Percentiles rank a stretch among this genome's conserved stretches.
Evolutionary conservation across 2,113 vertebrate species (phyloP).

Genomic region (Phrynocephalus versicolor): DNA sequence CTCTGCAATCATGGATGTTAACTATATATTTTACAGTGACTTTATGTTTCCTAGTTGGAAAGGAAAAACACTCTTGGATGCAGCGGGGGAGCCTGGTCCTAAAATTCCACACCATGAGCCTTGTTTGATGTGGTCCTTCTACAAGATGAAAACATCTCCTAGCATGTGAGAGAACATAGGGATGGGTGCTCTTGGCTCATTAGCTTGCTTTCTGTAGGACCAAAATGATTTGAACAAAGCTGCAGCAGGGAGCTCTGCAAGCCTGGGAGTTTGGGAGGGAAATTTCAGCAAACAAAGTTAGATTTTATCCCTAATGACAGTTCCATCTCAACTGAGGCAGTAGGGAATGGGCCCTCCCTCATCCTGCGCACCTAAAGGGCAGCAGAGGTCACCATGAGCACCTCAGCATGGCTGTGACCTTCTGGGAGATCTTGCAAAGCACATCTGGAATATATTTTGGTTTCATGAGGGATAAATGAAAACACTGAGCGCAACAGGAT

Average conservation of each 20-base stretch:
- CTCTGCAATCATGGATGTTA: background rate
- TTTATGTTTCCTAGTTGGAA: background rate
- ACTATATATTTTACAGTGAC: background rate
- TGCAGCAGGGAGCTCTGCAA: background rate
- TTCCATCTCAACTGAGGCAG: background rate
- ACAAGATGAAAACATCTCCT: slow-evolving; percentile 2
- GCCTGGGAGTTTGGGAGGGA: background rate
- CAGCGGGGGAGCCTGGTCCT: background rate
- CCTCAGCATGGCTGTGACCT: slow-evolving; percentile 70
- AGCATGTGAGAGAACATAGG: background rate
- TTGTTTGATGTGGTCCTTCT: slow-evolving; percentile 4
- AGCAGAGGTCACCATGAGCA: slow-evolving; percentile 60
- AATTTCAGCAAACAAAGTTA: background rate
- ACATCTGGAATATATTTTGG: slow-evolving; percentile 76
- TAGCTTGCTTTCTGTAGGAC: background rate
- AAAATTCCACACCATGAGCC: background rate
- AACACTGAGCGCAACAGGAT: slow-evolving; percentile 62
- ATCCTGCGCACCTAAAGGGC: slow-evolving; percentile 60
- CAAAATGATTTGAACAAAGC: slow-evolving; percentile 11
- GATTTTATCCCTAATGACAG: slow-evolving; percentile 56
- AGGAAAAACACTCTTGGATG: no score
- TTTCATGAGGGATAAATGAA: slow-evolving; percentile 72
- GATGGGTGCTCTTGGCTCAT: background rate
- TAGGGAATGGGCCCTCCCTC: slow-evolving; percentile 41
- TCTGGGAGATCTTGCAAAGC: slow-evolving; percentile 57